Conservation (phyloP, 2,888 invertebrate species). For the Mycalesis mineus region DNA sequence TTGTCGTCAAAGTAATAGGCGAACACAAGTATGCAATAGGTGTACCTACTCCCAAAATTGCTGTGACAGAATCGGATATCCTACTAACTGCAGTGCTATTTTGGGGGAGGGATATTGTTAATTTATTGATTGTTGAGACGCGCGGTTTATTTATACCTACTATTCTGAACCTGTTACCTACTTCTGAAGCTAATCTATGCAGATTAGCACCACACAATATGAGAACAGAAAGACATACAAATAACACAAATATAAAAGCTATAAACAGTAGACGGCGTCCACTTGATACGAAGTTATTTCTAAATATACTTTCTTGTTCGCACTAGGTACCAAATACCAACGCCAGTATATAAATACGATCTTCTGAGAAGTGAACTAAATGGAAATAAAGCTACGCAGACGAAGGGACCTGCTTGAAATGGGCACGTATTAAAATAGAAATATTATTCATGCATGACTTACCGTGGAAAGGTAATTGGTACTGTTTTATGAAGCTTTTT, state of each 20-base stretch:
- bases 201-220: too few relatives aligned
- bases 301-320: slow-evolving; percentile 7
- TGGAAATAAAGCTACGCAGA: slow-evolving; percentile 1
- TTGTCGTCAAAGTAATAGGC: background rate
- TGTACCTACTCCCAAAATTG: slow-evolving; percentile 8
- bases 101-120: slow-evolving; percentile 7
- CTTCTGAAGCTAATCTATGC: too few relatives aligned
- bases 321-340: background rate
- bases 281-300: background rate
- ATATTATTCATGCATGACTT: slow-evolving; percentile 8
- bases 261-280: background rate
- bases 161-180: too few relatives aligned
- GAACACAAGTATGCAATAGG: too few relatives aligned
- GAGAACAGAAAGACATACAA: too few relatives aligned
- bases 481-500: background rate
- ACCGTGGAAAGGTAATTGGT: background rate
- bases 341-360: slow-evolving; percentile 8
- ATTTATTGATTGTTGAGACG: slow-evolving; percentile 1
- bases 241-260: too few relatives aligned
- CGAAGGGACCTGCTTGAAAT: slow-evolving; percentile 13
- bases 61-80: slow-evolving; percentile 19
- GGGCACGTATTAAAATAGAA: slow-evolving; percentile 23
- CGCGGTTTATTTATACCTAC: background rate
- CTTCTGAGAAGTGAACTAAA: slow-evolving; percentile 5
- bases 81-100: slow-evolving; percentile 18